Evolutionary conservation across 2,797 vertebrate species (phyloP).

Genomic region (Muscicapa comitata): DNA sequence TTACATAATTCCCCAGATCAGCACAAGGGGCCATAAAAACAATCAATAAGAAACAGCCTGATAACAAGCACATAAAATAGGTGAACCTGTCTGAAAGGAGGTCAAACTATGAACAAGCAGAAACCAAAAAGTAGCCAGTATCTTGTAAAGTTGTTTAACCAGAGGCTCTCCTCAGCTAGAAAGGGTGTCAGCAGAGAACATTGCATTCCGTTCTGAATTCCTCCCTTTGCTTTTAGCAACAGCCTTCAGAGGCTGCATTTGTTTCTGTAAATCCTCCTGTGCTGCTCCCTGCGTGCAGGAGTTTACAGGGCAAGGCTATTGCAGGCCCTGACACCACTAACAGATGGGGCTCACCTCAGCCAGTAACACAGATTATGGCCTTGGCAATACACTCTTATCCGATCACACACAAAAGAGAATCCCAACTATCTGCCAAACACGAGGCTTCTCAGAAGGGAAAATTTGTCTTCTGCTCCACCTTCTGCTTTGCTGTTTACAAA

Average conservation of each 20-base stretch:
- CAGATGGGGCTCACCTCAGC: constrained; percentile 29
- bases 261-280: background rate
- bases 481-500: background rate
- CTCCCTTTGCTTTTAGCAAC: background rate
- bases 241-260: background rate
- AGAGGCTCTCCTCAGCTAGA: background rate
- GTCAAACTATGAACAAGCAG: background rate
- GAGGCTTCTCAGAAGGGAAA: background rate
- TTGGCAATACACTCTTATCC: background rate
- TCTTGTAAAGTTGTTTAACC: background rate
- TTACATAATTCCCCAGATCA: background rate
- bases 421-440: background rate
- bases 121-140: background rate
- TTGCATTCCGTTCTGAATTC: background rate
- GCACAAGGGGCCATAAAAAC: background rate
- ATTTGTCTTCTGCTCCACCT: background rate
- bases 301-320: background rate
- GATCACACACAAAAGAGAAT: background rate
- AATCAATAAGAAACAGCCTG: background rate
- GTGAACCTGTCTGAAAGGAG: background rate
- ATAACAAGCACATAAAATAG: background rate
- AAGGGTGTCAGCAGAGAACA: background rate
- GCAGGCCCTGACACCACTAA: background rate
- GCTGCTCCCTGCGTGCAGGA: background rate
- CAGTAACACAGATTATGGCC: background rate